Base-by-base conservation (phyloP, 2,888 invertebrate species). In the Nymphalis polychloros region DNA sequence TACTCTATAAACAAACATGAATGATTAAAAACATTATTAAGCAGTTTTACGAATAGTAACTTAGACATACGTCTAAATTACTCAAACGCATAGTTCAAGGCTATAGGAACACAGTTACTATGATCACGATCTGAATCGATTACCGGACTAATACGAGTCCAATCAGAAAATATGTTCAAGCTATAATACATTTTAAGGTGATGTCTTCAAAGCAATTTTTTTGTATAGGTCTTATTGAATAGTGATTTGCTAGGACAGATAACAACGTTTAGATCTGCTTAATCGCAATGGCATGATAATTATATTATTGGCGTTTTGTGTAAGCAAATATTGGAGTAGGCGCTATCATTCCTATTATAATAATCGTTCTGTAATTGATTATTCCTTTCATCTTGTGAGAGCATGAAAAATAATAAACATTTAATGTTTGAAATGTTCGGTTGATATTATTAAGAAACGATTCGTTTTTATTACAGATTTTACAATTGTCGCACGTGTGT, bases 21-120 rank as follows among this genome's bases (percentile, higher is more conserved):
- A 31, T 31, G 5, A 6, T n/a, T 31, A 6, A 31, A 41, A 52
- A 5, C 23, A 23, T 5, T 16, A 23, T 23, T 2, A 52, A 52
- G 23, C 52, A 10, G 10, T 52, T 52, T 23, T 52, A 19, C 20
- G 20, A 16, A 23, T 52, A 23, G 16, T 23, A 50, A 64, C 52
- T n/a, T n/a, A n/a, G n/a, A n/a, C n/a, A n/a, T 52, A 66, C 52
- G 62, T 49, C 59, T 52, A 63, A 41, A 31, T 55, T 63, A 50
- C 35, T 52, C 10, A 53, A 59, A 49, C 50, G 53, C 49, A 71
- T 66, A 69, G 71, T 71, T 71, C 71, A 71, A 71, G 71, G 71
- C 23, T 23, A 35, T 27, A 46, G 17, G 66, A 65, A 52, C 63
- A 17, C 59, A 47, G 63, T 65, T 71, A 55, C 59, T 23, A 6